Conservation (phyloP, 2,797 vertebrate genomes). For the Anguilla pacifica region DNA sequence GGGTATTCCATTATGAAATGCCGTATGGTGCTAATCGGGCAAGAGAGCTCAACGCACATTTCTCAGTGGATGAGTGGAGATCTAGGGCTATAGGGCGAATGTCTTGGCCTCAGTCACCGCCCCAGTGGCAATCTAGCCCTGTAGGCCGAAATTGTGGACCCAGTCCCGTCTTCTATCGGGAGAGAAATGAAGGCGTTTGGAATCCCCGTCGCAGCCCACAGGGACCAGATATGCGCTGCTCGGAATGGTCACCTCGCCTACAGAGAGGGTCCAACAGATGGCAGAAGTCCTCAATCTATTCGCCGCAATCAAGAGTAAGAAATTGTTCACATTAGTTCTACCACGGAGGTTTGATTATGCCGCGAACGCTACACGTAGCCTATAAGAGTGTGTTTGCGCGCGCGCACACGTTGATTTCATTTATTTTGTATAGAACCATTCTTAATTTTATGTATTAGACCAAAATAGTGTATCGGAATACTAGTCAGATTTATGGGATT, state of each 20-base stretch:
- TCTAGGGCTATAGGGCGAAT: neutral
- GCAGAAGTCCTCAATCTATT: neutral
- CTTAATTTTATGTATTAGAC: neutral
- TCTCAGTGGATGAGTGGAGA: neutral
- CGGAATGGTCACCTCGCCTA: slow-evolving; percentile 4
- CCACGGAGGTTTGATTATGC: neutral
- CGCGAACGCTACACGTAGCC: too few species aligned
- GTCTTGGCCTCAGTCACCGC: neutral
- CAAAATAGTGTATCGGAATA: too few species aligned
- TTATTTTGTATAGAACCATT: neutral
- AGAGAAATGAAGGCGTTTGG: neutral
- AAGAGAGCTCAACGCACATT: neutral
- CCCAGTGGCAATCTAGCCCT: neutral
- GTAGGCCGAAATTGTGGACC: neutral
- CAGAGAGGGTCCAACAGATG: neutral
- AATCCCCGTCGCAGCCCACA: neutral
- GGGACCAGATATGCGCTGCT: neutral
- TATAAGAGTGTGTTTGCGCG: too few species aligned
- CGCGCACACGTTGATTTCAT: neutral
- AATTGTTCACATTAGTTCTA: neutral
- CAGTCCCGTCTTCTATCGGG: neutral
- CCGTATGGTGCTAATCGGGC: neutral
- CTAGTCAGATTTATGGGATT: neutral
- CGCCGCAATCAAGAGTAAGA: slow-evolving; percentile 1
- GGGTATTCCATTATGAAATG: neutral